A percentile compares a stretch with the other conserved stretches of the same genome.
Conservation (phyloP, 2,888 invertebrate genomes). For the Lottia scabra region DNA sequence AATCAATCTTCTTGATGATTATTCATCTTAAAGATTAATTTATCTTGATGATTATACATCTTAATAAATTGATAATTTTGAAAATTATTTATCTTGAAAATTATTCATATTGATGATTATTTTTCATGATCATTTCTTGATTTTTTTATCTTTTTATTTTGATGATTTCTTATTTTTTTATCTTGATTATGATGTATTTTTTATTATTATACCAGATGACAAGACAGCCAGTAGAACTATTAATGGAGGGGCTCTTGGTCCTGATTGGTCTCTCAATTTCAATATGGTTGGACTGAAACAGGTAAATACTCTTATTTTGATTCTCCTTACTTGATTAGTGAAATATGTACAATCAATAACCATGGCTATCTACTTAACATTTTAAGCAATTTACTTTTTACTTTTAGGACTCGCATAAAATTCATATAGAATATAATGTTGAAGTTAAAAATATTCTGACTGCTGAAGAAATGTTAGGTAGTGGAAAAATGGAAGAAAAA, state of each 20-base stretch:
- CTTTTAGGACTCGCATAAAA: conserved; percentile 49
- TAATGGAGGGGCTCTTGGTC: conserved; percentile 91
- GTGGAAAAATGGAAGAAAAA: conserved; percentile 8
- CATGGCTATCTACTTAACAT: background rate
- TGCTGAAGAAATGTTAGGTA: conserved; percentile 45
- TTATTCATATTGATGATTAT: too few species aligned
- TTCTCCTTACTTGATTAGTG: too few species aligned
- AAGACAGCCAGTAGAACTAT: background rate
- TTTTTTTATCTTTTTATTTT: too few species aligned
- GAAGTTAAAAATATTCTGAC: conserved; percentile 65
- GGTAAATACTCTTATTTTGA: conserved; percentile 19
- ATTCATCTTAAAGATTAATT: too few species aligned
- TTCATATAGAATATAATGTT: conserved; percentile 69
- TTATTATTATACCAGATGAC: background rate
- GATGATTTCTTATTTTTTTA: too few species aligned
- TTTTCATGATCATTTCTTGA: too few species aligned
- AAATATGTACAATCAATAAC: background rate
- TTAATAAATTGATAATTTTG: too few species aligned
- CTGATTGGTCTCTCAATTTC: conserved; percentile 85
- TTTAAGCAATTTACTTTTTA: background rate
- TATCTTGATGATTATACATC: too few species aligned
- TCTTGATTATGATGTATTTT: too few species aligned
- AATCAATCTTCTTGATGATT: too few species aligned
- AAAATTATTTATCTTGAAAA: too few species aligned
- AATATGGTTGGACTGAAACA: conserved; percentile 43